Conservation (phyloP, 2,113 vertebrate genomes). For the Callipepla squamata region DNA sequence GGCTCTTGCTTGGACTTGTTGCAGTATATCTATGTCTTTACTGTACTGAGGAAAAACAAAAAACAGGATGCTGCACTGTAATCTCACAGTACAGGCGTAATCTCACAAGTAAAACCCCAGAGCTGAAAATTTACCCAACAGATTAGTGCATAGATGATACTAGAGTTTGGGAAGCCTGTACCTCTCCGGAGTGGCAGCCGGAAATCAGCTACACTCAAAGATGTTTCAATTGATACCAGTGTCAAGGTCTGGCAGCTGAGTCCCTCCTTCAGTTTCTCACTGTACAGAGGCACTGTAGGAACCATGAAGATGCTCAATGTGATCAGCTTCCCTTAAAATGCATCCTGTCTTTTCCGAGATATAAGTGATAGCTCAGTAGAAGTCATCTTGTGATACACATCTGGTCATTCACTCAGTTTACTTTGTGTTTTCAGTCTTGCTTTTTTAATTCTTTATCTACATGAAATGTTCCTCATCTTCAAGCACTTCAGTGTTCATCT, state of each 20-base stretch:
- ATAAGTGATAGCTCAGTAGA: background rate
- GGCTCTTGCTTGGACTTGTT: background rate
- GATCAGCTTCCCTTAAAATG: background rate
- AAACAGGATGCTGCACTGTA: background rate
- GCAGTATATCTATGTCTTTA: background rate
- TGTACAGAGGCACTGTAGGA: background rate
- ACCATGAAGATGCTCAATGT: background rate
- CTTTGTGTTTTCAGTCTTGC: fast-evolving
- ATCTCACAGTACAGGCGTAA: background rate
- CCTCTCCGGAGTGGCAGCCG: background rate
- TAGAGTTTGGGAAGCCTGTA: background rate
- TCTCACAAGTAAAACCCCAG: background rate
- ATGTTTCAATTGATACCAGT: background rate
- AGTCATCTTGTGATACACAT: background rate
- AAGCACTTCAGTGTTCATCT: background rate
- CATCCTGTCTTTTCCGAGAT: background rate
- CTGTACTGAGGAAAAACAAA: background rate
- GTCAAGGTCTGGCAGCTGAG: background rate
- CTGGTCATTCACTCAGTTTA: fast-evolving
- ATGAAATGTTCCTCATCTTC: background rate
- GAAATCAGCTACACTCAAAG: background rate
- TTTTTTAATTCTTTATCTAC: background rate
- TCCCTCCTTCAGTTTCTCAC: background rate
- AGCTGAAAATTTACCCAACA: background rate
- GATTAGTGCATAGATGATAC: background rate